Conservation (phyloP, 1,140 invertebrate species). For the Drosophila seguyi region DNA sequence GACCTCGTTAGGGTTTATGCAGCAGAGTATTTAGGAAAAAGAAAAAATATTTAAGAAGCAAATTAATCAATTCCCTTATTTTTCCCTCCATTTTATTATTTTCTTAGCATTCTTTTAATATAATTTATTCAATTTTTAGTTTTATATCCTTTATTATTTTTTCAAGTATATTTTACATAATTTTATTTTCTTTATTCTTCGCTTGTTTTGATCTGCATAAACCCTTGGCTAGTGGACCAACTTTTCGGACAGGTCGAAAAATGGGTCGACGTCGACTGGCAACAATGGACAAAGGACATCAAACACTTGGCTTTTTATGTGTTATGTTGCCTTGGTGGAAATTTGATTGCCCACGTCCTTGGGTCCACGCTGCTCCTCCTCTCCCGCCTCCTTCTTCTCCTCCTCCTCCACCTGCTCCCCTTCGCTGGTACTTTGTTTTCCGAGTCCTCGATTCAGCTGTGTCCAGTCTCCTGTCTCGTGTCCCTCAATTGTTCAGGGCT, state of each 20-base stretch:
- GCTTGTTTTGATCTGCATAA: conserved; percentile 6
- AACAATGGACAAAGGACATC: conserved; percentile 54
- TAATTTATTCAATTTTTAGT: background rate
- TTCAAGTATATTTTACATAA: background rate
- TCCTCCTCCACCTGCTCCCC: background rate
- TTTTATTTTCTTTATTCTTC: background rate
- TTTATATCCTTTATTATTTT: background rate
- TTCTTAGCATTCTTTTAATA: background rate
- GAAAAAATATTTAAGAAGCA: background rate
- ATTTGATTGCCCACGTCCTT: conserved; percentile 52
- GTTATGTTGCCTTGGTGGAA: conserved; percentile 48
- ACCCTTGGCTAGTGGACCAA: background rate
- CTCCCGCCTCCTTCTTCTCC: background rate
- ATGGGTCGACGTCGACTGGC: conserved; percentile 1
- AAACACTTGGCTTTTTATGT: conserved; percentile 58
- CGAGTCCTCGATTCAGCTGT: conserved; percentile 5
- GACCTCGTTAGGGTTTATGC: conserved; percentile 15
- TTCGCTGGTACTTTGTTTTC: background rate
- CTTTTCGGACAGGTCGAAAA: conserved; percentile 17
- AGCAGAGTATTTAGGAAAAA: background rate
- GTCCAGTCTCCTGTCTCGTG: conserved; percentile 2
- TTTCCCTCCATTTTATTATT: background rate
- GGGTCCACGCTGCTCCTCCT: background rate
- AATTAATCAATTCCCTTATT: background rate
- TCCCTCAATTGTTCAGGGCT: conserved; percentile 29